Conservation (phyloP, 2,113 vertebrate species). For the Chloebia gouldiae region DNA sequence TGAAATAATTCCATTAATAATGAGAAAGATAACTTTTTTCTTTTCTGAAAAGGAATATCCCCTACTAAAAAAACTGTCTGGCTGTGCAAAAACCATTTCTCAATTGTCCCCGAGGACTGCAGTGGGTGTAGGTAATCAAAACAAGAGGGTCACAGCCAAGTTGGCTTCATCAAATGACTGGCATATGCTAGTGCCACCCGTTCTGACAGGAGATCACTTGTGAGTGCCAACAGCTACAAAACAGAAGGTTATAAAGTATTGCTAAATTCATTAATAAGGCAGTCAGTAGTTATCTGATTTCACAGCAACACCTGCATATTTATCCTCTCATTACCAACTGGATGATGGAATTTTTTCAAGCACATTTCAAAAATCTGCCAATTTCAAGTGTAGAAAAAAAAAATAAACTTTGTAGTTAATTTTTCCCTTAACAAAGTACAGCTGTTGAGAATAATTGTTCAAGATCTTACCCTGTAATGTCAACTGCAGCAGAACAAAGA, state of each 20-base stretch:
- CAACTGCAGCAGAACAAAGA: conserved; percentile 88
- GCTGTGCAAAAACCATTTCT: background rate
- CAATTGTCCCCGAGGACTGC: background rate
- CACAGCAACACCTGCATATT: conserved; percentile 85
- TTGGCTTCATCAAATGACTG: conserved; percentile 62
- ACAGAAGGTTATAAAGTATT: conserved; percentile 70
- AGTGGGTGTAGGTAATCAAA: conserved; percentile 44
- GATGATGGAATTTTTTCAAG: conserved; percentile 81
- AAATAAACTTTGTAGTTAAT: conserved; percentile 84
- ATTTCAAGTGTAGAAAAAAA: conserved; percentile 78
- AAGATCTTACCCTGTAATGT: conserved; percentile 88
- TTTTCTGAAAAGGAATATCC: background rate
- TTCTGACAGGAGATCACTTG: conserved; percentile 73
- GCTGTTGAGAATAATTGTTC: conserved; percentile 87
- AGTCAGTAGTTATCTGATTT: conserved; percentile 81
- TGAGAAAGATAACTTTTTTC: background rate
- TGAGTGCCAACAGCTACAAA: conserved; percentile 75
- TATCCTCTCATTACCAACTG: conserved; percentile 81
- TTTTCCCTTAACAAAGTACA: conserved; percentile 86
- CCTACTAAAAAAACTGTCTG: conserved; percentile 11
- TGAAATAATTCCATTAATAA: background rate
- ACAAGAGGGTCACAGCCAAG: conserved; percentile 59
- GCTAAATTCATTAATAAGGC: conserved; percentile 83
- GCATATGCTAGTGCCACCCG: conserved; percentile 65
- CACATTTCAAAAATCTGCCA: conserved; percentile 84